Conservation (phyloP, 2,113 vertebrate species). For the Falco punctatus region DNA sequence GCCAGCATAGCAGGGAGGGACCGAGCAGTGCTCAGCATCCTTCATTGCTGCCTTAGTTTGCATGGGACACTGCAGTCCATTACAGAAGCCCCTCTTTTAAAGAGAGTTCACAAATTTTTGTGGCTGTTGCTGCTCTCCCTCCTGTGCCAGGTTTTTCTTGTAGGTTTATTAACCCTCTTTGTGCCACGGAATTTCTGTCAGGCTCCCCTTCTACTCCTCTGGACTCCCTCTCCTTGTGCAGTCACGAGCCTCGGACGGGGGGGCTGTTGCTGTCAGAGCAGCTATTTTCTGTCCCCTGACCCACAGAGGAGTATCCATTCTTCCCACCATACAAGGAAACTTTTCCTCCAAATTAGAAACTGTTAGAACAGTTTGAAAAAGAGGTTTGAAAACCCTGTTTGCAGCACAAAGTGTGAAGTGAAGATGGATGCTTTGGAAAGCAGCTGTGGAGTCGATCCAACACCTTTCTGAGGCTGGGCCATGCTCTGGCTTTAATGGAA, state of each 20-base stretch:
- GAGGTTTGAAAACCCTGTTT: neutral
- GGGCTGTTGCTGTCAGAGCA: neutral
- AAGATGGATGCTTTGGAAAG: slow-evolving; percentile 52
- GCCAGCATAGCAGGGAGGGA: neutral
- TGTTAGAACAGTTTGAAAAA: neutral
- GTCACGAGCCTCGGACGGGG: neutral
- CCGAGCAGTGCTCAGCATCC: accelerated
- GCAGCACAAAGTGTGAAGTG: neutral
- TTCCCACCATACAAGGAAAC: neutral
- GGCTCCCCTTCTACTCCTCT: neutral
- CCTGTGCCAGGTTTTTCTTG: neutral
- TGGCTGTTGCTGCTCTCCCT: neutral
- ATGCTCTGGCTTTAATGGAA: neutral
- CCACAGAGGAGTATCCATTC: neutral
- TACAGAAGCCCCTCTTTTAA: neutral
- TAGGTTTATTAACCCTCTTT: neutral
- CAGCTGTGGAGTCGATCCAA: slow-evolving; percentile 4
- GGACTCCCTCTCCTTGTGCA: neutral
- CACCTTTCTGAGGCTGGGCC: neutral
- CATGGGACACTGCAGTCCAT: accelerated
- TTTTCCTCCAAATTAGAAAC: neutral
- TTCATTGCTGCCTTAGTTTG: neutral
- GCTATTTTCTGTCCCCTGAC: neutral
- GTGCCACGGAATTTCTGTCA: neutral
- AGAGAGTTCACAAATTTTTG: neutral